Evolutionary conservation across 2,113 vertebrate genomes (phyloP).

Genomic region (Parus major): DNA sequence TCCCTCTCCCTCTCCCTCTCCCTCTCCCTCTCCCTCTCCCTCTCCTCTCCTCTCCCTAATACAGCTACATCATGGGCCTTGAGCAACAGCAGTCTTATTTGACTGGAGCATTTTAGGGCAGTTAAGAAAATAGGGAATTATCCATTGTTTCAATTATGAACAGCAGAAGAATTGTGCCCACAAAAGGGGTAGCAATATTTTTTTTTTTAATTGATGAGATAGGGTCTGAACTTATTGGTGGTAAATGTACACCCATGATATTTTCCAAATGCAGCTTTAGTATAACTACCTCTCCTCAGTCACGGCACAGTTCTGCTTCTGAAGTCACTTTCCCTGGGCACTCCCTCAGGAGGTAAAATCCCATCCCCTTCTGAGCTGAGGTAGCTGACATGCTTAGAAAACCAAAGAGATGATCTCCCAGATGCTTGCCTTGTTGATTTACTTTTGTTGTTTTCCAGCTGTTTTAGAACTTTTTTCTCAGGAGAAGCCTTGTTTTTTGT

Average conservation of each 20-base stretch:
- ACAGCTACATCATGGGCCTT: background rate
- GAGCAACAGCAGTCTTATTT: background rate
- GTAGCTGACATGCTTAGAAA: background rate
- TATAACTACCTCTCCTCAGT: background rate
- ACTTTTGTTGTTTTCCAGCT: background rate
- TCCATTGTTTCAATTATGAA: background rate
- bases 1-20: too few relatives aligned
- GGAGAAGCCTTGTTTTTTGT: background rate
- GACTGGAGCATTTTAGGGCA: background rate
- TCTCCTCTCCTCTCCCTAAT: too few relatives aligned
- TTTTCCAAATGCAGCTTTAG: background rate
- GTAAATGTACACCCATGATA: background rate
- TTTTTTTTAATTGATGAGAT: background rate
- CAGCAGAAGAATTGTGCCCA: background rate
- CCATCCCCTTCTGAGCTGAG: accelerated
- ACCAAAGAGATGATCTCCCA: background rate
- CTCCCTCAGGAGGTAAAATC: background rate
- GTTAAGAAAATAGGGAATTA: background rate
- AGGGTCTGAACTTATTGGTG: background rate
- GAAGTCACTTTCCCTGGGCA: background rate
- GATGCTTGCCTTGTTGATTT: background rate
- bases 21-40: too few relatives aligned
- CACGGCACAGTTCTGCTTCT: background rate
- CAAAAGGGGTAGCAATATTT: background rate
- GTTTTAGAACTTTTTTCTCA: background rate